These are phyloP conservation scores for Propithecus coquereli DNA, from an alignment of 2,113 vertebrate species.

Conservation along the genomic window DNA sequence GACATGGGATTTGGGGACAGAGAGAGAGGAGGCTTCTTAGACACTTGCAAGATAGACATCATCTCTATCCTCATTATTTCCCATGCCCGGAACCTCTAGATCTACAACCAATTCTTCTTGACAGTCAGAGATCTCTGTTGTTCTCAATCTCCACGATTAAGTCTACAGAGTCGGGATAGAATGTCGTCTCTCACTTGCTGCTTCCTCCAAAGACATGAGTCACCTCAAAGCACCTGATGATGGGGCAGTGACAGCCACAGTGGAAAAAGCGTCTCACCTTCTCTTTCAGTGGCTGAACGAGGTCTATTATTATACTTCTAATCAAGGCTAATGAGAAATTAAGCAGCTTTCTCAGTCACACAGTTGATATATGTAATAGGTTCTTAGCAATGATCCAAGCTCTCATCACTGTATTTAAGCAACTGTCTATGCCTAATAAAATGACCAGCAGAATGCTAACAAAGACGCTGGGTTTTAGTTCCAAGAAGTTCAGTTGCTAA, in stretches of 20 bases:
- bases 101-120: not conserved
- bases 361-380: not conserved
- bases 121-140: not conserved
- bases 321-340: not conserved
- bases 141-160: not conserved
- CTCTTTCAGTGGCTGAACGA: not conserved
- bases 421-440: not conserved
- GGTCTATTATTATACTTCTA: not conserved
- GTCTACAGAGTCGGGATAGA: not conserved
- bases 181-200: not conserved
- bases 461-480: not conserved
- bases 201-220: not conserved
- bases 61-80: not conserved
- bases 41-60: not conserved
- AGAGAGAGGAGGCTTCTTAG: not conserved
- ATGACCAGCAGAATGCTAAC: not conserved
- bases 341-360: not conserved
- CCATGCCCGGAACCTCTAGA: not conserved
- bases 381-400: not conserved
- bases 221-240: not conserved
- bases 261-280: not conserved
- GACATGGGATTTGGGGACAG: not conserved
- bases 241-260: not conserved
- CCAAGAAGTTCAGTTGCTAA: not conserved
- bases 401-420: not conserved